These are phyloP conservation scores for Spea bombifrons DNA, from an alignment of 2,113 vertebrate species.

Conservation along the genomic window DNA sequence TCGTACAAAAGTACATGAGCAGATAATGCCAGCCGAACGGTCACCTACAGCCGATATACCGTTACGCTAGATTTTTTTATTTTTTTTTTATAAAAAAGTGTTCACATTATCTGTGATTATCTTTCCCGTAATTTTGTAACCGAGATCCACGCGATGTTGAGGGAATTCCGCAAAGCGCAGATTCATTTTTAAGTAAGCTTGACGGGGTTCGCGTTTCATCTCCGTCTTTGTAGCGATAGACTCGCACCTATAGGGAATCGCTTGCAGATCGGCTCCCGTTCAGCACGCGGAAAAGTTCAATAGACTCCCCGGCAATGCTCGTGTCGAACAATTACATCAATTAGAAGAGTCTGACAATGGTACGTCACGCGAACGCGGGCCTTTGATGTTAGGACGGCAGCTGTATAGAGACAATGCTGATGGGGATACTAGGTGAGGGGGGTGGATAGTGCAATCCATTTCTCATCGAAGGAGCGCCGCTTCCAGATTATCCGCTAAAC, in stretches of 20 bases:
- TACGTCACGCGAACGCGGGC: neutral
- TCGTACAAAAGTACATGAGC: no score
- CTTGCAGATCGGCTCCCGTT: neutral
- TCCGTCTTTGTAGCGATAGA: no score
- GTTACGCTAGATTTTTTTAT: no score
- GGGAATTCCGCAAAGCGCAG: no score
- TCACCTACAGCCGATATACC: no score
- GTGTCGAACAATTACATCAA: conserved; percentile 16
- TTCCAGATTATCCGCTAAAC: conserved; percentile 87
- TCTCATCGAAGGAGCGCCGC: conserved; percentile 84
- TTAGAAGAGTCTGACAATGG: conserved; percentile 3
- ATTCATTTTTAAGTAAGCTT: no score
- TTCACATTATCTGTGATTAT: no score
- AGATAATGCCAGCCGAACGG: no score
- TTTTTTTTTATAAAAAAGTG: no score
- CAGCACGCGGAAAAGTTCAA: neutral
- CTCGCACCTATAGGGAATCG: neutral
- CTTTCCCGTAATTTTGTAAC: no score
- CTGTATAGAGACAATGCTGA: conserved; percentile 49
- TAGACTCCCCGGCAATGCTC: neutral
- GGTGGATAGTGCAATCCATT: conserved; percentile 66
- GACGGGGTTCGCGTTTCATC: no score
- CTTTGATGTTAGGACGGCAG: conserved; percentile 25
- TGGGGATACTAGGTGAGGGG: conserved; percentile 52
- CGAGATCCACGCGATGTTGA: no score